These are phyloP conservation scores for Drosophila picticornis DNA, from an alignment of 2,888 invertebrate genomes.

Conservation along the genomic window DNA sequence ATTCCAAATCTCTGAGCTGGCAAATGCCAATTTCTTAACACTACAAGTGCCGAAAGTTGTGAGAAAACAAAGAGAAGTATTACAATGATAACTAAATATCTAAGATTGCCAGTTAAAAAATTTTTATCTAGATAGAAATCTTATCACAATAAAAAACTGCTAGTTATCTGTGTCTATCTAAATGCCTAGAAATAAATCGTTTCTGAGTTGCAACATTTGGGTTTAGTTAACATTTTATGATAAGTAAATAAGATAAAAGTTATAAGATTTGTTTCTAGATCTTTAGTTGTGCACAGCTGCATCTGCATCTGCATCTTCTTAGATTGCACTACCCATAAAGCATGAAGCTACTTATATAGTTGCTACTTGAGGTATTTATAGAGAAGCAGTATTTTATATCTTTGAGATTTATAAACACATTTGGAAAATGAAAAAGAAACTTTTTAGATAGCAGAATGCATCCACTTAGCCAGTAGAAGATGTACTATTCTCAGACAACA, in stretches of 20 bases:
- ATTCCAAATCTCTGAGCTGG: conserved; percentile 61
- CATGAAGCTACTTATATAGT: neutral
- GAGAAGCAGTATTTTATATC: neutral
- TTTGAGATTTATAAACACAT: fast-evolving
- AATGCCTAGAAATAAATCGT: neutral
- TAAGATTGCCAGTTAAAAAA: fast-evolving
- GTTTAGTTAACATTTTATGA: neutral
- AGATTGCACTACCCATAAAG: neutral
- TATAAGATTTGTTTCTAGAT: neutral
- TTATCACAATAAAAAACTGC: neutral
- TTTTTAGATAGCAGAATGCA: neutral
- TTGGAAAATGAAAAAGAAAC: neutral
- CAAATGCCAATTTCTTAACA: conserved; percentile 50
- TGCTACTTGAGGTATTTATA: neutral
- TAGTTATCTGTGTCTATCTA: too few relatives aligned
- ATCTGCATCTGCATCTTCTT: neutral
- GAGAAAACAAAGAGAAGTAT: neutral
- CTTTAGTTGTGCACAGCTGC: neutral
- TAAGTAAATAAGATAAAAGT: neutral
- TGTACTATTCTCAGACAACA: neutral
- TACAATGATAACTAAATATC: neutral
- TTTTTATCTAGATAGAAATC: neutral
- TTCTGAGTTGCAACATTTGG: neutral
- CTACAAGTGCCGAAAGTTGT: conserved; percentile 24
- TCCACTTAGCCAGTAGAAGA: neutral